These are phyloP conservation scores for Xyliphius kryptos DNA, from an alignment of 2,113 vertebrate species.

Conservation along the genomic window DNA sequence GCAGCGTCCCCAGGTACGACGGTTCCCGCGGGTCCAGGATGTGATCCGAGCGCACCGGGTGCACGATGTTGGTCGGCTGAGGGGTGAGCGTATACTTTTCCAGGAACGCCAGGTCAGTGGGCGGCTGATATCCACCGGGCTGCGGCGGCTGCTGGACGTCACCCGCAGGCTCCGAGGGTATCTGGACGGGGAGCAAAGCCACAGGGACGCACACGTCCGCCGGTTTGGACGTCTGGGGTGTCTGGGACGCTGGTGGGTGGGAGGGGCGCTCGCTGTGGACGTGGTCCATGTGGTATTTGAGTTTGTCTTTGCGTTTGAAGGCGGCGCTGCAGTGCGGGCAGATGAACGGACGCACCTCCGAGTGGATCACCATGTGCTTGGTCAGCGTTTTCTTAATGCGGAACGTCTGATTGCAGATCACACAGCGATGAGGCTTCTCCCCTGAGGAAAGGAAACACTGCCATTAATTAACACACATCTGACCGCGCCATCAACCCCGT, in stretches of 20 bases:
- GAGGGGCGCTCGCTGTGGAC: slow-evolving; percentile 77
- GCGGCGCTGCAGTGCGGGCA: slow-evolving; percentile 91
- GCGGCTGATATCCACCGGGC: slow-evolving; percentile 71
- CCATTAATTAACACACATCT: no score
- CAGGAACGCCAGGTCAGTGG: slow-evolving; percentile 83
- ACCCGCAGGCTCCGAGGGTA: slow-evolving; percentile 61
- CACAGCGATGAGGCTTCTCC: slow-evolving; percentile 93
- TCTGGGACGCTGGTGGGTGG: slow-evolving; percentile 59
- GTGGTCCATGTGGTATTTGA: slow-evolving; percentile 95
- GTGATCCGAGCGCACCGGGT: slow-evolving; percentile 84
- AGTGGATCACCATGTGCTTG: slow-evolving; percentile 97
- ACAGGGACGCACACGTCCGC: slow-evolving; percentile 75
- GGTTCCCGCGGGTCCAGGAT: slow-evolving; percentile 90
- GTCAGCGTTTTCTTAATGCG: slow-evolving; percentile 97
- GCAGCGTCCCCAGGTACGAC: slow-evolving; percentile 84
- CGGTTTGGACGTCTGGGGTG: slow-evolving; percentile 65
- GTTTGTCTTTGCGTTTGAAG: slow-evolving; percentile 94
- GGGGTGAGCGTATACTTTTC: slow-evolving; percentile 93
- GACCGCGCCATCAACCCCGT: no score
- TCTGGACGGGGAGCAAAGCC: slow-evolving; percentile 75
- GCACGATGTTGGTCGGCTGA: slow-evolving; percentile 82
- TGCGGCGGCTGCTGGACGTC: slow-evolving; percentile 65
- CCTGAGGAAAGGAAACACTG: no score
- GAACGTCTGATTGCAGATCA: slow-evolving; percentile 90
- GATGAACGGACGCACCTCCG: slow-evolving; percentile 91